Base-by-base conservation (phyloP, 2,113 vertebrate species). In the Hippocampus mohnikei region DNA sequence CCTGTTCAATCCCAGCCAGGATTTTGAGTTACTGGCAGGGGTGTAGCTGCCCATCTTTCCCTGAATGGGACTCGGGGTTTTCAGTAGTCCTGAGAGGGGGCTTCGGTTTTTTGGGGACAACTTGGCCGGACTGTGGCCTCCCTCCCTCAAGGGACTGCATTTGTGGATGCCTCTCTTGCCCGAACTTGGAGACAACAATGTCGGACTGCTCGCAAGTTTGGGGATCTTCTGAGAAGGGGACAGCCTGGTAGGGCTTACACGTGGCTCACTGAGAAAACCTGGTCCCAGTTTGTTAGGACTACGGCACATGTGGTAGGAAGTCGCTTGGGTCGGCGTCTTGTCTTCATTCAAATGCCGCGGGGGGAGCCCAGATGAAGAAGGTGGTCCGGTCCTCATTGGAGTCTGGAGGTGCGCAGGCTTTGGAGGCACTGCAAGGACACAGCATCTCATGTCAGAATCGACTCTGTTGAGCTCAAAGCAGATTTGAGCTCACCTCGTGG, bases 51-150 rank as follows among this genome's bases (percentile, higher is more conserved):
- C 61, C 10, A 50, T 67, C 52, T 61, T 88, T 21, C 64, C 66
- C 58, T 79, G 75, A 64, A 84, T 66, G 1, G 90, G 86, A 13
- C 87, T 90, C 0, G 86, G 83, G 7, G 84, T 82, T 1, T 69
- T 66, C 15, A 77, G 76, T 12, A 48, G 75, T 53, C 81, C 69
- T 7, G 40, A 5, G 0, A 82, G 70, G 37, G 77, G 66, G 44
- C 81, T 85, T 6, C 0, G 69, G 71, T 67, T 82, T 48, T 76
- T 77, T 8, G 74, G 81, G 44, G 81, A 82, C 50, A 79, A 67
- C 65, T 80, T 88, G 1, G 73, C 68, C 1, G 86, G 75, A 50
- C 73, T 84, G 60, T 79, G 67, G 4, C 69, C 61, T 62, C 58
- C 80, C 55, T 72, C 85, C 8, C 68, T 81, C n/a, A 63, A 0